These are phyloP conservation scores for Larimichthys crocea DNA, from an alignment of 2,113 vertebrate genomes.

Conservation along the genomic window DNA sequence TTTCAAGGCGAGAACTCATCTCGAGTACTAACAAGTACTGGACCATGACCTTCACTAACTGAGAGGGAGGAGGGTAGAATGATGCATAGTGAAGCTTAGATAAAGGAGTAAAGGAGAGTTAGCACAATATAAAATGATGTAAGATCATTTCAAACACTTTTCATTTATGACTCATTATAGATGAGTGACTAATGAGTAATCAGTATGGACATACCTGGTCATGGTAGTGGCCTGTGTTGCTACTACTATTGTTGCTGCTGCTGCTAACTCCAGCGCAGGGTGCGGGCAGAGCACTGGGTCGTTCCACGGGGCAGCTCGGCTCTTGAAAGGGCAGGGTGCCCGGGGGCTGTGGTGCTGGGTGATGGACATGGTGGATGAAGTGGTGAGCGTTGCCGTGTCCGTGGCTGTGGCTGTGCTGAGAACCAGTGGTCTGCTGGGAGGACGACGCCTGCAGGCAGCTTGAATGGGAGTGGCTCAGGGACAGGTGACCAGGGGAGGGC, in stretches of 20 bases:
- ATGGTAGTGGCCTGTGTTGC: slow-evolving; percentile 86
- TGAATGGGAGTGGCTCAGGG: slow-evolving; percentile 90
- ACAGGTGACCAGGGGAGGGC: slow-evolving; percentile 90
- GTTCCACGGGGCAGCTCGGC: slow-evolving; percentile 90
- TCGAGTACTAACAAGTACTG: not conserved
- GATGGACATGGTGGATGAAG: slow-evolving; percentile 92
- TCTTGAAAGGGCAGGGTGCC: slow-evolving; percentile 90
- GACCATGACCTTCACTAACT: not conserved
- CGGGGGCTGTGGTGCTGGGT: slow-evolving; percentile 86
- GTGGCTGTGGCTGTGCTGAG: slow-evolving; percentile 88
- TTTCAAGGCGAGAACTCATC: not conserved
- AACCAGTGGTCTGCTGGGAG: slow-evolving; percentile 86
- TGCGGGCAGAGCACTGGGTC: slow-evolving; percentile 89
- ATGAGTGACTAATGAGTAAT: too few relatives aligned
- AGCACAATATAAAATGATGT: not conserved
- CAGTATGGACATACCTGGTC: slow-evolving; percentile 71
- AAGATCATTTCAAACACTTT: not conserved
- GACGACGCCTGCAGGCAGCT: slow-evolving; percentile 91
- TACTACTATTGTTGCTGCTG: slow-evolving; percentile 73
- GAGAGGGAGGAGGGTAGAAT: not conserved
- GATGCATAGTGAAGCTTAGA: not conserved
- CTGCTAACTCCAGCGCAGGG: slow-evolving; percentile 88
- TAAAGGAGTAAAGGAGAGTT: not conserved
- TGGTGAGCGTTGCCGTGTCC: slow-evolving; percentile 88
- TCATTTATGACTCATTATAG: not conserved